Conservation (phyloP, 2,113 vertebrate genomes). For the Rhizomys pruinosus region DNA sequence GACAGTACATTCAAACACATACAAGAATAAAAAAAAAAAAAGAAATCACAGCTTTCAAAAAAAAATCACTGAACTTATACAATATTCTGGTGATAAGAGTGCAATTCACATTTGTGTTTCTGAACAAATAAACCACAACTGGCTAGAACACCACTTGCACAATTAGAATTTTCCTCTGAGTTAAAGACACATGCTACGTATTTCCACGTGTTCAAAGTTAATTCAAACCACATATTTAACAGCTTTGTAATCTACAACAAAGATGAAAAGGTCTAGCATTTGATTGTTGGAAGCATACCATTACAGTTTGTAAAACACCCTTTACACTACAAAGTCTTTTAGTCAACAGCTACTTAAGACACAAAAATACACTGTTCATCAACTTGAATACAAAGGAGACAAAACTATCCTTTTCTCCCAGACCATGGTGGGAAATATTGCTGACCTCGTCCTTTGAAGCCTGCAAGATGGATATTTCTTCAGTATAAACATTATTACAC, state of each 20-base stretch:
- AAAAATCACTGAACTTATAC: conserved; percentile 78
- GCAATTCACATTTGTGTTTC: conserved; percentile 82
- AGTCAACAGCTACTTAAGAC: conserved; percentile 87
- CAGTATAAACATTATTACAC: conserved; percentile 95
- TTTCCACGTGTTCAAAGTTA: conserved; percentile 78
- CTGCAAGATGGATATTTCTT: conserved; percentile 94
- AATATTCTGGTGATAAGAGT: conserved; percentile 85
- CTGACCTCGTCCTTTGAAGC: conserved; percentile 98
- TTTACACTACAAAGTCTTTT: conserved; percentile 81
- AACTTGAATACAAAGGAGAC: conserved; percentile 89
- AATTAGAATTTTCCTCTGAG: conserved; percentile 75
- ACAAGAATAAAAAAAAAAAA: too few species aligned
- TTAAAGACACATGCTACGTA: conserved; percentile 81
- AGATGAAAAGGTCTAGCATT: conserved; percentile 82
- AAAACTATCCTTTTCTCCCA: conserved; percentile 90
- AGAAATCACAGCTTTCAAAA: too few species aligned
- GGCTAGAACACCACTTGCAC: conserved; percentile 80
- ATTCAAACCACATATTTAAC: conserved; percentile 83
- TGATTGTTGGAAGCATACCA: conserved; percentile 86
- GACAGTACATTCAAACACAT: too few species aligned
- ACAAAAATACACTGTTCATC: conserved; percentile 88
- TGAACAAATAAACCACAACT: conserved; percentile 82
- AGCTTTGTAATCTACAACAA: conserved; percentile 81
- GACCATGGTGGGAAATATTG: conserved; percentile 94
- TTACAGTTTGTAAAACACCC: conserved; percentile 85